Conservation (phyloP, 2,888 invertebrate genomes). For the Himalopsyche anomala region DNA sequence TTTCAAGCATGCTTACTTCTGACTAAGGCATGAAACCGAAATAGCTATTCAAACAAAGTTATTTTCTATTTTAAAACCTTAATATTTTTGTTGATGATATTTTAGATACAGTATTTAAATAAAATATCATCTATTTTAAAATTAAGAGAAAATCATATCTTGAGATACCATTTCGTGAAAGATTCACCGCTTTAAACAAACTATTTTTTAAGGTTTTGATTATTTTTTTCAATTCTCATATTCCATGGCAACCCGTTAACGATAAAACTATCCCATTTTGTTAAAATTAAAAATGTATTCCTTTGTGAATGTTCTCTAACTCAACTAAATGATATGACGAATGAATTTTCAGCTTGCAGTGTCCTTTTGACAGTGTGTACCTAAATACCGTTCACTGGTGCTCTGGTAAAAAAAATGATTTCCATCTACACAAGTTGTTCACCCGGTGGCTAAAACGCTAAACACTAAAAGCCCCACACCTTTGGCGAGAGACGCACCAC, state of each 20-base stretch:
- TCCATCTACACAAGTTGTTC: conserved; percentile 6
- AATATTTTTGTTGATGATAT: no score
- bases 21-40: no score
- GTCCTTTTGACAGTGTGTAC: conserved; percentile 27
- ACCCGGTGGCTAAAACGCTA: conserved; percentile 44
- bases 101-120: no score
- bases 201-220: not conserved
- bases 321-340: not conserved
- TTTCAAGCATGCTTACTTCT: no score
- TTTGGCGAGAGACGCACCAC: conserved; percentile 53
- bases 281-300: conserved; percentile 29
- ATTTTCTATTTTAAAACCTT: no score
- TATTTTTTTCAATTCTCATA: not conserved
- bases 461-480: conserved; percentile 58
- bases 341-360: conserved; percentile 23
- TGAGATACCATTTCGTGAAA: no score
- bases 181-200: no score
- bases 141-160: no score
- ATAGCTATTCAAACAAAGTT: no score
- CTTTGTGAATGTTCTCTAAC: not conserved
- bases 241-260: conserved; percentile 4
- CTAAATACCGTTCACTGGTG: conserved; percentile 42
- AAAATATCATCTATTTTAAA: no score
- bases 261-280: not conserved
- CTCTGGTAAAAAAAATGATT: conserved; percentile 39